Conservation (phyloP, 2,113 vertebrate genomes). For the Garra rufa region DNA sequence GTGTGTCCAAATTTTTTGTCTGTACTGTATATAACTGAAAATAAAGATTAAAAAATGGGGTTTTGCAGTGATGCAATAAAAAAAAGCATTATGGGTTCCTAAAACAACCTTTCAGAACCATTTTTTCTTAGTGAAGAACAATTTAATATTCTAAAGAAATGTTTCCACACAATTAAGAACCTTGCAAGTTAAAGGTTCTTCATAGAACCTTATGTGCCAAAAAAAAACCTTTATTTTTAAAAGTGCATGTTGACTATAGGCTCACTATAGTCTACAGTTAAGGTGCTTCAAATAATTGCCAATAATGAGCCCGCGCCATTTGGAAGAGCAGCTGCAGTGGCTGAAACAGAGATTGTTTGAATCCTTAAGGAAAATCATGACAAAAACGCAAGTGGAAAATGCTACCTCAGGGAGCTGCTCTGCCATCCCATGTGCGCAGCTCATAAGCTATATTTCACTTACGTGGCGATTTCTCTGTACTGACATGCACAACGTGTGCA, state of each 20-base stretch:
- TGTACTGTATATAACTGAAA: too few species aligned
- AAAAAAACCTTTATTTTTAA: background rate
- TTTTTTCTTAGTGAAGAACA: too few species aligned
- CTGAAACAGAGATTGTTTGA: conserved; percentile 4
- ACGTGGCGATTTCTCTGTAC: background rate
- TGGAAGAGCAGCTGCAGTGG: background rate
- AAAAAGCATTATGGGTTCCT: too few species aligned
- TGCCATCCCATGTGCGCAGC: background rate
- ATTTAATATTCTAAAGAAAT: too few species aligned
- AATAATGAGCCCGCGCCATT: background rate
- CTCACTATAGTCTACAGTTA: background rate
- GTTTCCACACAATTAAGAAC: too few species aligned
- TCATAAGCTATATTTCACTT: background rate
- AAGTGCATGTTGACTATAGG: background rate
- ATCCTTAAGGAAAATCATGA: background rate
- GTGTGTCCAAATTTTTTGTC: too few species aligned
- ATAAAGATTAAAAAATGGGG: too few species aligned
- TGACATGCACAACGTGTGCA: background rate
- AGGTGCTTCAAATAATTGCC: background rate
- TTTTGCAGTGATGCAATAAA: too few species aligned
- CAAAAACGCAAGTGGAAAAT: background rate
- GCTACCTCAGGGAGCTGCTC: background rate
- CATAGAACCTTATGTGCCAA: too few species aligned
- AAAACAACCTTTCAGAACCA: too few species aligned
- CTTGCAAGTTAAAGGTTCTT: too few species aligned